A percentile compares a stretch with the other conserved stretches of the same genome.
Evolutionary conservation across 2,888 invertebrate genomes (phyloP).

Genomic region (Dioctria linearis): DNA sequence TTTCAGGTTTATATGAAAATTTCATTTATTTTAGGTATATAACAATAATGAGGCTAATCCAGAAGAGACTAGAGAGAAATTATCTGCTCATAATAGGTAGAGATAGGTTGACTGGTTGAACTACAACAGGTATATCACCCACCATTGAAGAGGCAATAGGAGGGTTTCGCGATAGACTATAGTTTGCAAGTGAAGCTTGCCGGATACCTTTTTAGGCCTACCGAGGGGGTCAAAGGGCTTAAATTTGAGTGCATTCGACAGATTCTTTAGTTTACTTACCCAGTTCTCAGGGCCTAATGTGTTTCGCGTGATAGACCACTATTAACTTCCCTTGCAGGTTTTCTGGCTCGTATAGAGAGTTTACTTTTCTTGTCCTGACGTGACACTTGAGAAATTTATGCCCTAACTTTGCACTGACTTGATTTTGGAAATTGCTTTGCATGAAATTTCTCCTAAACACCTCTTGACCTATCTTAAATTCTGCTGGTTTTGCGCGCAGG

Average conservation of each 20-base stretch:
- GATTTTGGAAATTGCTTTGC: neutral
- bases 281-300: neutral
- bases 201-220: neutral
- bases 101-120: too few species aligned
- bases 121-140: neutral
- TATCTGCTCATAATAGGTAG: too few species aligned
- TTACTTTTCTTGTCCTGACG: neutral
- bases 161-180: too few species aligned
- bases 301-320: neutral
- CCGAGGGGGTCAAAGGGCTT: neutral
- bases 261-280: neutral
- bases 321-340: neutral
- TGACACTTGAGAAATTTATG: neutral
- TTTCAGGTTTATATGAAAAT: too few species aligned
- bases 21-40: too few species aligned
- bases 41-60: too few species aligned
- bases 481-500: neutral
- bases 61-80: too few species aligned
- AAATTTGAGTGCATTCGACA: neutral
- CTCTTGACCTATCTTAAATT: neutral
- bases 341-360: neutral
- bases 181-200: neutral
- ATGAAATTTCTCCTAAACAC: neutral
- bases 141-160: neutral
- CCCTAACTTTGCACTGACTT: neutral